Evolutionary conservation across 2,888 invertebrate species (phyloP), one percentile per base, ranked within the genome.

Genomic region (Yponomeuta plumbellus): DNA sequence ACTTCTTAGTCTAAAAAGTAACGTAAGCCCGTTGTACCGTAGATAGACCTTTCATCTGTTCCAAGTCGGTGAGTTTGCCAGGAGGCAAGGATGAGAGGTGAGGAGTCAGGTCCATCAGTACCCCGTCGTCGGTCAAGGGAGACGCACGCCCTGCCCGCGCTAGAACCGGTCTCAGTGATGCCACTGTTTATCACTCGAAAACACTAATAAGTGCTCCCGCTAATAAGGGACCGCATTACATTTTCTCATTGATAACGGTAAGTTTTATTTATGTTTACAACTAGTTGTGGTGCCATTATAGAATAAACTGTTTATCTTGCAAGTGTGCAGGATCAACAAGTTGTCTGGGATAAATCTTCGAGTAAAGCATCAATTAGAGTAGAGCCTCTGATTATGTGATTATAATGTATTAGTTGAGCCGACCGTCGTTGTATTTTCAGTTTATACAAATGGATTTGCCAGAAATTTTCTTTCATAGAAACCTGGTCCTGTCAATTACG

Each of bases 91-190:
- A 80, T 79, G 74, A 39, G 62, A 62, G 39, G 20, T 62, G 62
- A 62, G 62, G 62, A 62, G 21, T 26, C 11, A 26, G 26, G 20
- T 17, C 23, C 71, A 67, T 71, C 86, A 88, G 89, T 89, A 78
- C 72, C 74, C 75, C 75, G 76, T 74, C 79, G 77, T 76, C 83
- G 69, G 74, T 71, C 76, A 76, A 73, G 71, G 70, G 76, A 71
- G 72, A 66, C 73, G 77, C 71, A 77, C 79, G 85, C 74, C 75
- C 72, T 70, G 69, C 69, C 69, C 70, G 69, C 69, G 70, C 70
- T 74, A 2, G 34, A 6, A 71, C 74, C 76, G 79, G 74, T 71
- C 73, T 75, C 72, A 81, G 85, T 83, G 80, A 87, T 88, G 86
- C 84, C 34, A 75, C 85, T 88, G 86, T 78, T 79, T 74, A 74